phyloP scores from a whole-genome alignment of 2,797 vertebrate species.

The Serranus cabrilla region DNA sequence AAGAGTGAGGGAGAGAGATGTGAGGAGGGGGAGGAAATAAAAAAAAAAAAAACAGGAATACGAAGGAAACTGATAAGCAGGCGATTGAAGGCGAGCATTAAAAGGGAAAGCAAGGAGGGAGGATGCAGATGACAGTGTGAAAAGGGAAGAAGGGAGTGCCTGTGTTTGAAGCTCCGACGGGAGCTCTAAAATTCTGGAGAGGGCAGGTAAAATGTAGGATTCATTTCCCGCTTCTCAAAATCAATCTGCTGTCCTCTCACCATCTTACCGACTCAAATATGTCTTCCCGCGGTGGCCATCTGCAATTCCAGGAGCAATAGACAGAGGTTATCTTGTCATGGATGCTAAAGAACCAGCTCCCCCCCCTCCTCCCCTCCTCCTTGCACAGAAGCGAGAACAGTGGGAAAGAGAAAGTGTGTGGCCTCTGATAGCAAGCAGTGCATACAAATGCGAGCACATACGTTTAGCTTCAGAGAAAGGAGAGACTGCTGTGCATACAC shows the following conservation, averaged over 20 bases:
- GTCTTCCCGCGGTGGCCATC: conserved; percentile 49
- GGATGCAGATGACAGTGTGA: conserved; percentile 14
- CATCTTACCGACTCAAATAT: conserved; percentile 35
- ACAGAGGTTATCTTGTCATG: conserved; percentile 60
- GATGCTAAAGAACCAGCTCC: conserved; percentile 45
- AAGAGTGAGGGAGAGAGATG: conserved; percentile 14
- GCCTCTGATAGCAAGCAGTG: conserved; percentile 46
- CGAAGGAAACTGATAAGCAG: conserved; percentile 30
- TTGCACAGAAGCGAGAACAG: conserved; percentile 22
- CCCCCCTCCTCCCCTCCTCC: neutral
- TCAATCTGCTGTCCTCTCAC: conserved; percentile 52
- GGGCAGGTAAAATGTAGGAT: conserved; percentile 36
- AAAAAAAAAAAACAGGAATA: conserved; percentile 1
- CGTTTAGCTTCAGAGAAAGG: conserved; percentile 40
- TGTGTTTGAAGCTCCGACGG: conserved; percentile 24
- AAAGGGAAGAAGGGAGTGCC: conserved; percentile 11
- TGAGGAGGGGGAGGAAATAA: neutral
- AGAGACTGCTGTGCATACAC: conserved; percentile 17
- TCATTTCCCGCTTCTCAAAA: conserved; percentile 47
- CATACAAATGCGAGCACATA: conserved; percentile 55
- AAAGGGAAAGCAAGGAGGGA: conserved; percentile 15
- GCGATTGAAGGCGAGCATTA: neutral
- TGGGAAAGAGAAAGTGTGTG: conserved; percentile 39
- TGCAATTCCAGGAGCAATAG: conserved; percentile 59
- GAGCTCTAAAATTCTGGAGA: conserved; percentile 28